Evolutionary conservation across 2,888 invertebrate species (phyloP), one percentile per base, ranked within the genome.

Genomic region (Cerastoderma edule): DNA sequence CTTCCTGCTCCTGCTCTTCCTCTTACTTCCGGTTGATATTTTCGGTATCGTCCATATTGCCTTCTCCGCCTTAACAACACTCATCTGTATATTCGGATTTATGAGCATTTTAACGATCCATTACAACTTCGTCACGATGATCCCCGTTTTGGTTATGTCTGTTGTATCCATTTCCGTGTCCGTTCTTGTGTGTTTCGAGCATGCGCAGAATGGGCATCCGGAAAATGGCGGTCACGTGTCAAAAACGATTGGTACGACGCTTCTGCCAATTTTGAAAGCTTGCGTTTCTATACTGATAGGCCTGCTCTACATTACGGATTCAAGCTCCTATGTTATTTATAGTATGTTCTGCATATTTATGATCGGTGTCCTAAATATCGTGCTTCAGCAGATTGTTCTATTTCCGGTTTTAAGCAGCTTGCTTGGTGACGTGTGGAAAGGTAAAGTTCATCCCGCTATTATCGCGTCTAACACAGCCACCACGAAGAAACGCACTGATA

Each of bases 171-270:
- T 22, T 50, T 13, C 22, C n/a, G 24, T 50, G n/a, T 2, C 50
- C 22, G 2, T 1, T 50, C 10, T 50, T 1, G 4, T 50, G 16
- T 50, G 50, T 27, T n/a, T 50, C 24, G 50, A 22, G 24, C 50
- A 50, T 50, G 50, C 50, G 50, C 50, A 50, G 2, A 50, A 50
- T 27, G 50, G 50, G n/a, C 50, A 50, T 22, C 16, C 16, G 50
- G 50, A 50, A 1, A 50, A 50, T 50, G 22, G 1, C 22, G 50
- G 50, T 50, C 50, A 50, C 50, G 50, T 50, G 50, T 3, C 16
- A n/a, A n/a, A 50, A 50, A 50, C 50, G 1, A 50, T 50, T 22
- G 50, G 24, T 10, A 50, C 50, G 10, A 22, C 50, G 1, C 50
- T 50, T n/a, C 10, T 50, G 1, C 50, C 50, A 19, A 22, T 50